Evolutionary conservation across 2,888 invertebrate species (phyloP), one percentile per base, ranked within the genome.

Genomic region (Scaptomyza caliginosa): DNA sequence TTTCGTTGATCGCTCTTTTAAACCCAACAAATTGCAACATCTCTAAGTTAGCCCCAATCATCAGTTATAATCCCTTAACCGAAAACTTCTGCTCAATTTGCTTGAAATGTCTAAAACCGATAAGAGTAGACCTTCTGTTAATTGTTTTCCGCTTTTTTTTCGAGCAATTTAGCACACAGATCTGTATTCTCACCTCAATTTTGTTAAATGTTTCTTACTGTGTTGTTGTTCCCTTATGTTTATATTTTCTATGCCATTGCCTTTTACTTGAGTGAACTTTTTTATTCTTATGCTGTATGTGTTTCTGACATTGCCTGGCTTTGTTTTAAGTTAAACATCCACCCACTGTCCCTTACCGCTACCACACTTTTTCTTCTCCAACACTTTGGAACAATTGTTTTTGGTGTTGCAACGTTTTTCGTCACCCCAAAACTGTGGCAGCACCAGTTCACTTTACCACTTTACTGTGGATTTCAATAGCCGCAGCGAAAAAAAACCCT

Each of bases 11-110:
- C n/a, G n/a, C n/a, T n/a, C n/a, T n/a, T n/a, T n/a, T n/a, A n/a
- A n/a, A n/a, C 19, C 19, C 24, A 6, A 32, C 13, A 48, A 16
- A 5, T 23, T 30, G 16, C 2, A n/a, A 19, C 8, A 28, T 7
- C 11, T 13, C 8, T 4, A 11, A 4, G 21, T 34, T 45, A 10
- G 6, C 8, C 34, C 6, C 13, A 23, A 46, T 24, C 46, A 38
- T 34, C 6, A 17, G 30, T 46, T 39, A 28, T 30, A 36, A 67
- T 51, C 75, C 39, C 42, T 16, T 10, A 40, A 5, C 21, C n/a
- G 2, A 60, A 79, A 64, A 65, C 55, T 68, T 76, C 51, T 51
- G 65, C 72, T 64, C 76, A 76, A 79, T 83, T 79, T 86, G 56
- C 46, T 39, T 36, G 17, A 16, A 8, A 49, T 30, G 19, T 1